Evolutionary conservation across 2,888 invertebrate species (phyloP).

Genomic region (Scaptomyza flava): DNA sequence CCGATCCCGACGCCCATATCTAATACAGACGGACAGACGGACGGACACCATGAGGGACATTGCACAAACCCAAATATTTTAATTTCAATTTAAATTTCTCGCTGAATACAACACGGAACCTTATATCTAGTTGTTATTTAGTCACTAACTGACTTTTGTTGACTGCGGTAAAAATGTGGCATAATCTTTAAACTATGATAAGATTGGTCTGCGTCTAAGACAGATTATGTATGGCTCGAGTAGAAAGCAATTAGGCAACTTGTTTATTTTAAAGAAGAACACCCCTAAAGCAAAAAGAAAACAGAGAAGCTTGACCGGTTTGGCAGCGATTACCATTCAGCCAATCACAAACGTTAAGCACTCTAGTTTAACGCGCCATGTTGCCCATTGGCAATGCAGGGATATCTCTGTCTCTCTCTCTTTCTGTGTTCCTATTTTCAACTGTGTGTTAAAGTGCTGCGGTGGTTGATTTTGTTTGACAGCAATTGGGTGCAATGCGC

Average conservation of each 20-base stretch:
- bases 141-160: neutral
- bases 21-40: too few relatives aligned
- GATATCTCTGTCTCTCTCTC: slow-evolving; percentile 31
- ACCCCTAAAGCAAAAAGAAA: slow-evolving; percentile 43
- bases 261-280: slow-evolving; percentile 30
- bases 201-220: slow-evolving; percentile 20
- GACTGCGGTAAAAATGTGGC: slow-evolving; percentile 28
- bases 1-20: too few relatives aligned
- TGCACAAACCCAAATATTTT: too few relatives aligned
- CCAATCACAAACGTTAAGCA: slow-evolving; percentile 46
- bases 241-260: slow-evolving; percentile 79
- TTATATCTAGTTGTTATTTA: too few relatives aligned
- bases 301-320: slow-evolving; percentile 55
- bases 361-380: slow-evolving; percentile 73
- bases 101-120: too few relatives aligned
- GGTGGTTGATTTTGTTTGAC: slow-evolving; percentile 62
- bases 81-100: too few relatives aligned
- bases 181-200: slow-evolving; percentile 53
- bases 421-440: neutral
- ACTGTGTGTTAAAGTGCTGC: slow-evolving; percentile 17
- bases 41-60: too few relatives aligned
- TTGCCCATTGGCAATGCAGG: slow-evolving; percentile 74
- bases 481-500: slow-evolving; percentile 56
- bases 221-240: slow-evolving; percentile 72
- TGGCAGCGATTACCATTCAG: slow-evolving; percentile 67